phyloP scores from a whole-genome alignment of 2,113 vertebrate species.

The Neogobius melanostomus region DNA sequence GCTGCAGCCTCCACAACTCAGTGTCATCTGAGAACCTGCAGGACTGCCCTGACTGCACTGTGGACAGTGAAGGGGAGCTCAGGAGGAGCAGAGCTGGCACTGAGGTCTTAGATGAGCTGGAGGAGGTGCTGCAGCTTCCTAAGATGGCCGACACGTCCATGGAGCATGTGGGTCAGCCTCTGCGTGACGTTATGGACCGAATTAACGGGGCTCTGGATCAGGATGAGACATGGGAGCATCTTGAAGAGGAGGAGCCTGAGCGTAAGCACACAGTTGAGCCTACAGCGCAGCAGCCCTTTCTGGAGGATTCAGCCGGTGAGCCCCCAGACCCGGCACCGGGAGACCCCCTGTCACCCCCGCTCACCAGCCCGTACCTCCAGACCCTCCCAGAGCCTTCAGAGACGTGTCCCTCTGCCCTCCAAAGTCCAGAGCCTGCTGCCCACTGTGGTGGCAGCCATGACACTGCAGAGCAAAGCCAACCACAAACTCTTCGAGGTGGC shows the following conservation, averaged over 20 bases:
- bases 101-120: conserved; percentile 39
- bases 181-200: conserved; percentile 86
- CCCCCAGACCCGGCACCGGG: conserved; percentile 75
- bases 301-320: conserved; percentile 79
- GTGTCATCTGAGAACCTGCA: conserved; percentile 65
- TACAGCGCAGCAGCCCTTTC: conserved; percentile 87
- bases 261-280: conserved; percentile 14
- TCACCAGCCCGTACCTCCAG: conserved; percentile 53
- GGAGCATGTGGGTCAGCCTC: conserved; percentile 86
- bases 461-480: conserved; percentile 89
- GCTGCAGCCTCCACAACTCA: conserved; percentile 73
- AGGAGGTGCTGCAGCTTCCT: conserved; percentile 77
- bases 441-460: conserved; percentile 92
- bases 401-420: conserved; percentile 89
- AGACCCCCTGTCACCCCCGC: conserved; percentile 64
- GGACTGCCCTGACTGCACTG: conserved; percentile 42
- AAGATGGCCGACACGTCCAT: conserved; percentile 93
- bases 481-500: conserved; percentile 87
- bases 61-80: conserved; percentile 39
- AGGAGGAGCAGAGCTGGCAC: conserved; percentile 55
- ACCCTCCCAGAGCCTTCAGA: conserved; percentile 82
- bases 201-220: conserved; percentile 83
- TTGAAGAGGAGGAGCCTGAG: conserved; percentile 28
- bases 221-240: conserved; percentile 65
- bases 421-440: conserved; percentile 89